Evolutionary conservation across 2,888 invertebrate species (phyloP).

Genomic region (Onchidella celtica): DNA sequence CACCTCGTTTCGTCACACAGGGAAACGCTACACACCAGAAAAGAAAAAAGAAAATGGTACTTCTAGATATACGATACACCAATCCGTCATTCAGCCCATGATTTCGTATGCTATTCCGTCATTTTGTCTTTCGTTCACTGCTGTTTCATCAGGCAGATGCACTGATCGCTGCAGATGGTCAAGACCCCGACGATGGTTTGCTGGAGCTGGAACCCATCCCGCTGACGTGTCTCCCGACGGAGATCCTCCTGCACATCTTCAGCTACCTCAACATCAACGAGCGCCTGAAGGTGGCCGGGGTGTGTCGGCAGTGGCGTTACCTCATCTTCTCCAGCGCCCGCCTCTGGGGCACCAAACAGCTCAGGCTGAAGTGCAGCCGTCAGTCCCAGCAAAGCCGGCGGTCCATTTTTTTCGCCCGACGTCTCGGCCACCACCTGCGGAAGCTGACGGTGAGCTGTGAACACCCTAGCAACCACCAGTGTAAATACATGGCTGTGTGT

Average conservation of each 20-base stretch:
- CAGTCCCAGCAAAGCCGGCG: slow-evolving; percentile 32
- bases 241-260: slow-evolving; percentile 22
- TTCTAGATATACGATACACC: no score
- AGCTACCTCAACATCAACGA: slow-evolving; percentile 34
- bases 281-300: slow-evolving; percentile 6
- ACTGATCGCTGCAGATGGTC: not conserved
- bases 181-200: not conserved
- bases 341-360: slow-evolving; percentile 32
- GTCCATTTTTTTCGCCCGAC: slow-evolving; percentile 13
- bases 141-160: not conserved
- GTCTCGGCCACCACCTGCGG: slow-evolving; percentile 19
- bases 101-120: no score
- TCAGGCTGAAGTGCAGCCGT: slow-evolving; percentile 15
- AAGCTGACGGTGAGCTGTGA: slow-evolving; percentile 26
- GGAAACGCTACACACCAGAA: no score
- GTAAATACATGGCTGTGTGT: slow-evolving; percentile 29
- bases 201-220: not conserved
- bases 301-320: slow-evolving; percentile 23
- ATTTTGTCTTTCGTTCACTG: no score
- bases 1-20: no score
- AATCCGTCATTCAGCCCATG: no score
- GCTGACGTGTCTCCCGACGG: slow-evolving; percentile 20
- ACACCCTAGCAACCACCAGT: slow-evolving; percentile 35
- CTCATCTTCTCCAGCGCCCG: slow-evolving; percentile 32
- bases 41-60: no score